Evolutionary conservation across 2,113 vertebrate genomes (phyloP).

Genomic region (Urocolius indicus): DNA sequence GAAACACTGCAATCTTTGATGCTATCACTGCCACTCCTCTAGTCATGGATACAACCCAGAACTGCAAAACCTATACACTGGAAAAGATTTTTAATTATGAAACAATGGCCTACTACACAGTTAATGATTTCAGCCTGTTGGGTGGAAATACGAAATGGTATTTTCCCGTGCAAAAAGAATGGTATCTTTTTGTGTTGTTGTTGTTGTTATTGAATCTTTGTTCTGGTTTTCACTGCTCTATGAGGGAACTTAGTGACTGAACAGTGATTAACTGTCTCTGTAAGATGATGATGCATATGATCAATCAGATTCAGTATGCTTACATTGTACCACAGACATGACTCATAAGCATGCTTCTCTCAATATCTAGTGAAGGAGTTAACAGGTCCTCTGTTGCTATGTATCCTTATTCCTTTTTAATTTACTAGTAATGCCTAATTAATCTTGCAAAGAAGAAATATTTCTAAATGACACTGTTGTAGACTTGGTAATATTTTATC

Average conservation of each 20-base stretch:
- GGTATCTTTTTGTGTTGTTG: not conserved
- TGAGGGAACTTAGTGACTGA: not conserved
- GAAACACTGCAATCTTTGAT: not conserved
- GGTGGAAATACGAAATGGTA: not conserved
- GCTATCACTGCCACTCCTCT: not conserved
- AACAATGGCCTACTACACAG: not conserved
- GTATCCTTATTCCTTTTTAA: conserved; percentile 6
- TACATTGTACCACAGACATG: not conserved
- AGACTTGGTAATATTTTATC: conserved; percentile 8
- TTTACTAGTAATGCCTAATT: conserved; percentile 23
- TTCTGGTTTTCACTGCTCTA: not conserved
- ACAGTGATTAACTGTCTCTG: not conserved
- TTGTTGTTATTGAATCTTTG: not conserved
- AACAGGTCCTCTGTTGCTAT: not conserved
- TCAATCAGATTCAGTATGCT: not conserved
- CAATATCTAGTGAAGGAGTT: not conserved
- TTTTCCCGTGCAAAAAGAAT: not conserved
- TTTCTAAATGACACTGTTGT: not conserved
- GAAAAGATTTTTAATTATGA: not conserved
- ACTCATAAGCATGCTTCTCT: conserved; percentile 29
- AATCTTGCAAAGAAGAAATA: not conserved
- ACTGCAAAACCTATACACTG: not conserved
- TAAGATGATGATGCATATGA: not conserved
- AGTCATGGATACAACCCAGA: not conserved
- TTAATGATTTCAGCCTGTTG: not conserved